These are phyloP conservation scores for Papio anubis DNA, from an alignment of 2,113 vertebrate species.

Conservation along the genomic window DNA sequence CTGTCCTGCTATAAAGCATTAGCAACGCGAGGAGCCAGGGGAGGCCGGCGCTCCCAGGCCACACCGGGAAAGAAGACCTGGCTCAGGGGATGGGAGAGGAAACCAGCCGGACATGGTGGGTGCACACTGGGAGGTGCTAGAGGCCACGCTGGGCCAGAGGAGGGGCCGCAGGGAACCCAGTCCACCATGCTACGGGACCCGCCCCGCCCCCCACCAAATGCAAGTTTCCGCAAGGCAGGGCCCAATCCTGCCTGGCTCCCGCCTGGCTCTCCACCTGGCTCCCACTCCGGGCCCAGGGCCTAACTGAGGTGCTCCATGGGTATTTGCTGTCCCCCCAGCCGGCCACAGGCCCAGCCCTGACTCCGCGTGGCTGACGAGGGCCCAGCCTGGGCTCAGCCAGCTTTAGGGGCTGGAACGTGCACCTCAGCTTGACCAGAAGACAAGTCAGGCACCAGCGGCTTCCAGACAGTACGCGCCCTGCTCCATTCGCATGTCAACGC, in stretches of 20 bases:
- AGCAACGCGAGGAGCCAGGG: neutral
- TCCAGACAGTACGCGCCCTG: neutral
- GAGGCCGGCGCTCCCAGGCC: fast-evolving
- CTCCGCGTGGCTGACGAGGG: neutral
- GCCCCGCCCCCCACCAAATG: fast-evolving
- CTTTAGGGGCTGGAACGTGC: fast-evolving
- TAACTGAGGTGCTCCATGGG: fast-evolving
- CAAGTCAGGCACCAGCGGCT: neutral
- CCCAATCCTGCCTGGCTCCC: neutral
- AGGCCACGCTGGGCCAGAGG: fast-evolving
- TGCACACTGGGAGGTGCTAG: fast-evolving
- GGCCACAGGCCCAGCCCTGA: neutral
- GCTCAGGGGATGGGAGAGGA: neutral
- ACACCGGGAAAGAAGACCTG: too few relatives aligned
- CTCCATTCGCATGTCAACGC: fast-evolving
- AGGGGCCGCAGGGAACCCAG: fast-evolving
- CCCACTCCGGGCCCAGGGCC: fast-evolving
- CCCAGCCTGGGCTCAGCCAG: neutral
- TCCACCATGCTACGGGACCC: fast-evolving
- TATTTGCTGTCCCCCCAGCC: fast-evolving
- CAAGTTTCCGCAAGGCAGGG: neutral
- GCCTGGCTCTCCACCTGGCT: neutral
- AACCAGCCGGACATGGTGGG: fast-evolving
- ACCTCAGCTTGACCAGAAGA: neutral
- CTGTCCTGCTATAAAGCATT: neutral